Conservation (phyloP, 2,797 vertebrate genomes). For the Liasis olivaceus region DNA sequence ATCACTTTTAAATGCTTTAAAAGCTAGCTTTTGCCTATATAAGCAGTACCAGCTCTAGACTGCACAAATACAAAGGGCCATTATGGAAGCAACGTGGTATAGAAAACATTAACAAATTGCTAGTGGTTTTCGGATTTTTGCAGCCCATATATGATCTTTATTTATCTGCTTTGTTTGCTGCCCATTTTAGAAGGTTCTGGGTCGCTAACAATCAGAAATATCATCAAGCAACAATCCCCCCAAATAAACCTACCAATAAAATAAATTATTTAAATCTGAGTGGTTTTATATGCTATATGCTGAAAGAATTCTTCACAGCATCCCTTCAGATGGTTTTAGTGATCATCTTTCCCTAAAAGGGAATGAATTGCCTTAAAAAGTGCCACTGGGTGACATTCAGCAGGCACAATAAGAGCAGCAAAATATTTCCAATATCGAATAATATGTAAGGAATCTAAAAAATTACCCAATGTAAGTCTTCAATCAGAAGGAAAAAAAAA, state of each 20-base stretch:
- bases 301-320: not conserved
- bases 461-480: not conserved
- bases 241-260: not conserved
- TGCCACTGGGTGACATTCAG: not conserved
- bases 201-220: not conserved
- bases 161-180: not conserved
- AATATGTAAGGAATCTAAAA: not conserved
- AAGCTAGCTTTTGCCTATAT: not conserved
- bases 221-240: not conserved
- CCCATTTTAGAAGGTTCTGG: not conserved
- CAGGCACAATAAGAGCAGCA: not conserved
- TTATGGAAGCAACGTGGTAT: no score
- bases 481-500: not conserved
- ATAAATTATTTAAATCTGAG: not conserved
- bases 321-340: not conserved
- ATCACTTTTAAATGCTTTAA: not conserved
- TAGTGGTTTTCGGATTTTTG: not conserved
- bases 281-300: not conserved
- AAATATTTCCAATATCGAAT: not conserved
- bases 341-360: not conserved
- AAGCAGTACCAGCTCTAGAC: not conserved
- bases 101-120: not conserved
- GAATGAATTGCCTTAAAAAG: not conserved
- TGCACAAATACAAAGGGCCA: no score
- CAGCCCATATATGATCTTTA: not conserved